Base-by-base conservation (phyloP, 2,797 vertebrate genomes). In the Anguilla anguilla region DNA sequence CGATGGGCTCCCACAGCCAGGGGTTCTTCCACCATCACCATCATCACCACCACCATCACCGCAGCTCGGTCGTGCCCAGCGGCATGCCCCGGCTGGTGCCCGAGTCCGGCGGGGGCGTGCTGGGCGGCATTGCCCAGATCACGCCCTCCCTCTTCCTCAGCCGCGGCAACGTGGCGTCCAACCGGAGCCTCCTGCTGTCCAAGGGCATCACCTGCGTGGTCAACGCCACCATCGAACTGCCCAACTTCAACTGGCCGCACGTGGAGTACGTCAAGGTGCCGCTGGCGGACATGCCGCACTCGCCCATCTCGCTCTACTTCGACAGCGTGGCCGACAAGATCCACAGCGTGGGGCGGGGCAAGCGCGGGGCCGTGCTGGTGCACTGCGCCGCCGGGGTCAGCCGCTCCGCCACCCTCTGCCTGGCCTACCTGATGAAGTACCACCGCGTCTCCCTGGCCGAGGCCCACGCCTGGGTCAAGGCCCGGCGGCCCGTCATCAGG, bases 351-450 rank as follows among this genome's bases (percentile, higher is more conserved):
- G 97, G 97, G 1, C 96, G 97, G 85, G 7, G 79, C 1, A 99
- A 99, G 94, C 97, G 97, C 0, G 98, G 98, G 0, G 97, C 97
- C 0, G 96, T 98, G 35, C 89, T 99, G 91, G 98, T 99, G 93
- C 98, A 99, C 92, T 99, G 98, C 1, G 98, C 98, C 0, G 98
- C 98, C 0, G 98, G 98, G 0, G 98, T 99, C 88, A 99, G 98
- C 96, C 95, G 98, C 81, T 99, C 98, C 0, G 98, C 98, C 91
- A 99, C 98, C 0, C 97, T 99, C 89, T 99, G 98, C 91, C 96
- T 99, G 46, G 98, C 98, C 0, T 99, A 99, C 95, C 97, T 99
- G 94, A 99, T 99, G 98, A 99, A 99, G 91, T 97, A 98, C 93
- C 98, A 99, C 93, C 97, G 97, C 0, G 97, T 98, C 87, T 97